Evolutionary conservation across 2,888 invertebrate genomes (phyloP), one percentile per base, ranked within the genome.

Genomic region (Pharmacophagus antenor): DNA sequence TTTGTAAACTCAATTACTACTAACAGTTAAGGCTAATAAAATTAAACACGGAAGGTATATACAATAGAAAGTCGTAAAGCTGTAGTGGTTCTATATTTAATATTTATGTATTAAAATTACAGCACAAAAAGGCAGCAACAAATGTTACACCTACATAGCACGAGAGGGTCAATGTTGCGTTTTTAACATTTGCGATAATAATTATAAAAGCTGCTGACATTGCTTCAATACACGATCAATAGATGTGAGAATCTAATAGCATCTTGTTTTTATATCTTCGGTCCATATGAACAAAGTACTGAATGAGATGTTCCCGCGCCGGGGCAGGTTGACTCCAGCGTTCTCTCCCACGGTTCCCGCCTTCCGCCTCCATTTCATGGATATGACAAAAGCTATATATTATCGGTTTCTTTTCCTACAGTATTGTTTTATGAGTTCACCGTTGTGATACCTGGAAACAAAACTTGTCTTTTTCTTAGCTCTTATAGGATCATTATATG

Each of bases 361-460:
- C 84, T 84, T 82, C 85, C 83, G 82, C 79, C 82, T 81, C 76
- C 77, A 73, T 76, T 73, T 78, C 76, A 73, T 72, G 80, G 76
- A 76, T 78, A 72, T 66, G 54, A 88, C 87, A 88, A 88, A 87
- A 76, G 84, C 79, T 72, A 77, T 77, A 67, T 58, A 72, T 80
- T 83, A 81, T 80, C 79, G 79, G 75, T 72, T 70, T 75, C 82
- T 88, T 89, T 88, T 85, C 84, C 69, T 70, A 65, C 73, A 74
- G 71, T 78, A 82, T 78, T 78, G 80, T 83, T 83, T 78, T 80
- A 77, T 79, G 76, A 82, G 76, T 80, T 79, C 79, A 70, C 73
- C 76, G 73, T 76, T 71, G n/a, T n/a, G 72, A 76, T 88, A 85
- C 87, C 83, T 85, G 80, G 87, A 84, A 88, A 78, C 73, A 78